These are phyloP conservation scores for Austrolebias charrua DNA, from an alignment of 2,797 vertebrate genomes.

Conservation along the genomic window DNA sequence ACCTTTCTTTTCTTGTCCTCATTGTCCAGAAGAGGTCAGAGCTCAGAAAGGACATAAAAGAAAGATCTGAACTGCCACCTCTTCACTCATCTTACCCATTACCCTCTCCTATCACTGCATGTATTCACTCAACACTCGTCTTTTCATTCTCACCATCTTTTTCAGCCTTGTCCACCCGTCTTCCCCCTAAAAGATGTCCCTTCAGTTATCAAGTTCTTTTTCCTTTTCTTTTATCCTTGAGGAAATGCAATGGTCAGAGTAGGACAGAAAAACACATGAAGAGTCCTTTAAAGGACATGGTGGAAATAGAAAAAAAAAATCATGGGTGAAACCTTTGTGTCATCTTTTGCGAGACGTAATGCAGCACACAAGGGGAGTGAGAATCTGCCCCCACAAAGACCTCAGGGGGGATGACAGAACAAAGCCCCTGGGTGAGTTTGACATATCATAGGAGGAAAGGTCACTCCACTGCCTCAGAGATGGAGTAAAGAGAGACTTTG, in stretches of 20 bases:
- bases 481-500: slow-evolving; percentile 33
- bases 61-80: slow-evolving; percentile 68
- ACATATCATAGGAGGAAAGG: slow-evolving; percentile 56
- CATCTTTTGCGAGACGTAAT: slow-evolving; percentile 21
- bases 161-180: slow-evolving; percentile 8
- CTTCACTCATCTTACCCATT: slow-evolving; percentile 64
- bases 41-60: slow-evolving; percentile 63
- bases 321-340: slow-evolving; percentile 31
- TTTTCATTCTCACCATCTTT: slow-evolving; percentile 19
- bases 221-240: slow-evolving; percentile 24
- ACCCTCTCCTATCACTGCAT: slow-evolving; percentile 62
- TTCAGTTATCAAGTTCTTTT: slow-evolving; percentile 7
- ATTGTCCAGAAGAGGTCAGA: slow-evolving; percentile 58
- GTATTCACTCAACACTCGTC: slow-evolving; percentile 53
- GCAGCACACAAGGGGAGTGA: slow-evolving; percentile 7
- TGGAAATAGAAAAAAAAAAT: neutral
- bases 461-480: slow-evolving; percentile 45
- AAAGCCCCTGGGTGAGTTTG: slow-evolving; percentile 54
- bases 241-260: slow-evolving; percentile 7
- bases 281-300: slow-evolving; percentile 46
- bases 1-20: slow-evolving; percentile 35
- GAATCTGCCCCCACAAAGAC: slow-evolving; percentile 31
- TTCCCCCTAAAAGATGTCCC: neutral
- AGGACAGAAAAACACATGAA: slow-evolving; percentile 29
- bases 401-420: slow-evolving; percentile 60